Evolutionary conservation across 2,888 invertebrate species (phyloP).

Genomic region (Apodemia mormo): DNA sequence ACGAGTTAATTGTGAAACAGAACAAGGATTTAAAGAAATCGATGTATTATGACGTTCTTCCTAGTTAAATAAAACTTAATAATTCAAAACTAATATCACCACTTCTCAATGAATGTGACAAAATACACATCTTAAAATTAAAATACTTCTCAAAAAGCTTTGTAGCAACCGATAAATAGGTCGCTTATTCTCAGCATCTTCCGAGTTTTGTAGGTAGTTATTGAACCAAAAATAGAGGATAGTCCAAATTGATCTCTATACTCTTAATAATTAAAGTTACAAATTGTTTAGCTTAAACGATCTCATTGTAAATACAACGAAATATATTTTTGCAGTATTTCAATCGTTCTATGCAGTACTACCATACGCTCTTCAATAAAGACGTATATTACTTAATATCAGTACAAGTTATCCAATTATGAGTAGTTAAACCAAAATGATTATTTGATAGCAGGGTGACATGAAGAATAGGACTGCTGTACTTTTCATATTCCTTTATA

Average conservation of each 20-base stretch:
- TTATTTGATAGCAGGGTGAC: neutral
- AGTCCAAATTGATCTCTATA: neutral
- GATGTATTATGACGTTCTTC: too few relatives aligned
- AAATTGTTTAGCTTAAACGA: neutral
- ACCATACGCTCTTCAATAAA: neutral
- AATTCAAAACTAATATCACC: too few relatives aligned
- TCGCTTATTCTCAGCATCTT: neutral
- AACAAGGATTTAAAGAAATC: too few relatives aligned
- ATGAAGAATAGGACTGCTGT: neutral
- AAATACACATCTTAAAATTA: too few relatives aligned
- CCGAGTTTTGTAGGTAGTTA: conserved; percentile 22
- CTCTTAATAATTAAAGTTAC: neutral
- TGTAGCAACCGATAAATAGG: too few relatives aligned
- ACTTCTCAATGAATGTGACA: too few relatives aligned
- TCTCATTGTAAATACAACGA: neutral
- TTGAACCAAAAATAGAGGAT: conserved; percentile 19
- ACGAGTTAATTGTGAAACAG: too few relatives aligned
- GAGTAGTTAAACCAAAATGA: neutral
- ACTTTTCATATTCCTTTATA: neutral
- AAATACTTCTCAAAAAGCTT: too few relatives aligned
- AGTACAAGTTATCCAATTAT: neutral
- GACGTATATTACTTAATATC: neutral
- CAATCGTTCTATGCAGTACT: neutral
- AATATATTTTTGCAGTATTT: neutral
- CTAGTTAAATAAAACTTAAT: too few relatives aligned